Base-by-base conservation (phyloP, 2,888 invertebrate species). In the Pollenia amentaria region DNA sequence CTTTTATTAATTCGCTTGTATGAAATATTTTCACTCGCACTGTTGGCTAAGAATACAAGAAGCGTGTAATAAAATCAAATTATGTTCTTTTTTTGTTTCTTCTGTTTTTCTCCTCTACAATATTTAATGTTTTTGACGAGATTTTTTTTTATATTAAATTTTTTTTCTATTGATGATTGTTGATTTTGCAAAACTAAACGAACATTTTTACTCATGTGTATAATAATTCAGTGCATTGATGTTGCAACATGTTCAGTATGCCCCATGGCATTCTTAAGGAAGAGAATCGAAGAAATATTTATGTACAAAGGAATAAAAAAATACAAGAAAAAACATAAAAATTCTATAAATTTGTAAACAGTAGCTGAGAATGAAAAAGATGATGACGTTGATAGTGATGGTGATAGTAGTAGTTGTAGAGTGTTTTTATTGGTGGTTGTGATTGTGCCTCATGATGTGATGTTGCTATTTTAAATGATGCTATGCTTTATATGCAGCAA, bases 321-420 rank as follows among this genome's bases (percentile, higher is more conserved):
- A 9, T 14, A 69, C 14, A 21, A 69, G 48, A 53, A 53, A 40
- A 65, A 76, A 42, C 44, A 76, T 46, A 18, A 48, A 72, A 70
- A 77, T 77, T 73, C 57, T 84, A 78, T 73, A 72, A 84, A 78
- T 78, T 57, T 84, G 65, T 84, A 84, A 78, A 78, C 84, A 84
- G 84, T 65, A 78, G 78, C 84, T 73, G 51, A 72, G 12, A 46
- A 65, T 78, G 18, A 78, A 40, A 83, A 48, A 64, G 53, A 65
- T 65, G 81, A 60, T 69, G 82, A 29, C 51, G 72, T 29, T 46
- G 18, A 18, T 70, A 40, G 44, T 60, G n/a, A 16, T 38, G 21
- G 38, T 14, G 48, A 48, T 42, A 18, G 65, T 29, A 29, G 29
- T 29, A 29, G 29, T n/a, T n/a, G n/a, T 29, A 29, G 29, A 29